Evolutionary conservation across 2,113 vertebrate species (phyloP).

Genomic region (Hippocampus barbouri): DNA sequence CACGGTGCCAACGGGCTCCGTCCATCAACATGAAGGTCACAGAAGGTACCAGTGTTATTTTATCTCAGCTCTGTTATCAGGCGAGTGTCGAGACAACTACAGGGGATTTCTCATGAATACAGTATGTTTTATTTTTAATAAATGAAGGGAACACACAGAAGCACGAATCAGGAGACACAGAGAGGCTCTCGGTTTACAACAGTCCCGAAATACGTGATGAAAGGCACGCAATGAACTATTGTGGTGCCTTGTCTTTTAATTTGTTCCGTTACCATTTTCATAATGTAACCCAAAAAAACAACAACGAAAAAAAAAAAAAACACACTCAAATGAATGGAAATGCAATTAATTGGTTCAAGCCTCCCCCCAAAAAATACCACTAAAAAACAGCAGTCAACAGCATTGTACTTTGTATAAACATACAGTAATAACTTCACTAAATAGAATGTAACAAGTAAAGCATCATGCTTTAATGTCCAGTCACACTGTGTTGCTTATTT

Average conservation of each 20-base stretch:
- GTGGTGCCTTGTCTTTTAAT: too few species aligned
- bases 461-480: neutral
- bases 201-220: neutral
- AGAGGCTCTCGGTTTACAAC: neutral
- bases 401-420: too few species aligned
- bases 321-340: too few species aligned
- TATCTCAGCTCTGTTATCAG: conserved; percentile 50
- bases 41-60: conserved; percentile 34
- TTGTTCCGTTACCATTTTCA: too few species aligned
- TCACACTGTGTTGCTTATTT: neutral
- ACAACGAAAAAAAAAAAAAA: too few species aligned
- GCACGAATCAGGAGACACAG: neutral
- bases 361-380: too few species aligned
- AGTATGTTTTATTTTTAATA: neutral
- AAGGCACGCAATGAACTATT: too few species aligned
- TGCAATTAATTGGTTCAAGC: too few species aligned
- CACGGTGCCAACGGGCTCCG: conserved; percentile 29
- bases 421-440: too few species aligned
- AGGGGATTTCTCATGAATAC: neutral
- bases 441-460: too few species aligned
- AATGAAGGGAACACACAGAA: neutral
- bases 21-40: conserved; percentile 45
- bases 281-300: too few species aligned
- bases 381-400: too few species aligned
- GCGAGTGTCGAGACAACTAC: conserved; percentile 28